These are phyloP conservation scores for Epinotia ramella DNA, from an alignment of 2,888 invertebrate genomes.

Conservation along the genomic window DNA sequence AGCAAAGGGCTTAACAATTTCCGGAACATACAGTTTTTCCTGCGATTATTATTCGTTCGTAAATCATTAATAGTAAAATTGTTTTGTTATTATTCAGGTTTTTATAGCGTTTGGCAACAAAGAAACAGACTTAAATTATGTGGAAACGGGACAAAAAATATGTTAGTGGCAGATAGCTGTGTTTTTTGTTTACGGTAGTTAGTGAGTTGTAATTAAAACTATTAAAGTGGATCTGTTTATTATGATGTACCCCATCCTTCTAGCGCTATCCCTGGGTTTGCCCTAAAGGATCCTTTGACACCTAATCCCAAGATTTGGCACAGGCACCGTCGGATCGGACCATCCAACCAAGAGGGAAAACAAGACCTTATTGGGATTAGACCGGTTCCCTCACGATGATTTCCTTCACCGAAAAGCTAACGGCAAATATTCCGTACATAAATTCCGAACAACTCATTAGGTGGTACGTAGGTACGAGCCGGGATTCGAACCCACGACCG, in stretches of 20 bases:
- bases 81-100: conserved; percentile 23
- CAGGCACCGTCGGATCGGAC: too few species aligned
- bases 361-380: too few species aligned
- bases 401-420: too few species aligned
- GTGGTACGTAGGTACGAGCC: too few species aligned
- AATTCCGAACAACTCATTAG: too few species aligned
- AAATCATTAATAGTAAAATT: conserved; percentile 12
- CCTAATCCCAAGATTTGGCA: too few species aligned
- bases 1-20: conserved; percentile 27
- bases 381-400: too few species aligned
- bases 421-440: too few species aligned
- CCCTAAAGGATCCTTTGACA: too few species aligned
- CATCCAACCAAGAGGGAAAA: too few species aligned
- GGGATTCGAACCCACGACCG: too few species aligned
- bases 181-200: not conserved
- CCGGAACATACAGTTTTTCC: conserved; percentile 30
- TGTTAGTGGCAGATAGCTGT: not conserved
- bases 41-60: conserved; percentile 22
- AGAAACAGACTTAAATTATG: not conserved
- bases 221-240: not conserved
- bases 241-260: not conserved
- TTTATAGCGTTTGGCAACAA: conserved; percentile 18
- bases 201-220: not conserved
- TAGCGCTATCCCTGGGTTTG: too few species aligned
- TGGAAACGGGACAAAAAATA: conserved; percentile 17